Evolutionary conservation across 2,888 invertebrate genomes (phyloP).

Genomic region (Nomada fucata): DNA sequence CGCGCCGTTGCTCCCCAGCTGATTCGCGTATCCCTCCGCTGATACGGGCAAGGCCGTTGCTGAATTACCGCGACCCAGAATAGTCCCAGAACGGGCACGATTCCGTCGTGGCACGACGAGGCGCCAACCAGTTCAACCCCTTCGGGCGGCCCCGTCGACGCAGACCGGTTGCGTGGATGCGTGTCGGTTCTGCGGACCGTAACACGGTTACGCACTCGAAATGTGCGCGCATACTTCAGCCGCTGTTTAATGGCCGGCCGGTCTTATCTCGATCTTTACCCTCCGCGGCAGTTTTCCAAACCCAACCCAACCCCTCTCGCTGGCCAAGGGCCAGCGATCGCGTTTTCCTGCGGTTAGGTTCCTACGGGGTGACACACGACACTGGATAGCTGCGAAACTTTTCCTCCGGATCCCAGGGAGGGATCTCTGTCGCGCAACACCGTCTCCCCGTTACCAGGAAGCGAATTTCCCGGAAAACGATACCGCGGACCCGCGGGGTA

Average conservation of each 20-base stretch:
- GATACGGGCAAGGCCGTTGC: too few species aligned
- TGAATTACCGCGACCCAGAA: too few species aligned
- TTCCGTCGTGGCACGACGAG: constrained; percentile 71
- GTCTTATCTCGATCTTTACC: constrained; percentile 58
- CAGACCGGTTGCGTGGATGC: constrained; percentile 76
- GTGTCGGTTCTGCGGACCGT: constrained; percentile 77
- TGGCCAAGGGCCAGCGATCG: constrained; percentile 21
- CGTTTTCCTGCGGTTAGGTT: constrained; percentile 9
- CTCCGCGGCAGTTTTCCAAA: constrained; percentile 58
- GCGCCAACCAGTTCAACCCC: constrained; percentile 66
- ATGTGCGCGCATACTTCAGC: constrained; percentile 54
- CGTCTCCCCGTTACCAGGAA: background rate
- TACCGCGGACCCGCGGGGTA: background rate
- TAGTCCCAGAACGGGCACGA: background rate
- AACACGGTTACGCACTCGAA: constrained; percentile 74
- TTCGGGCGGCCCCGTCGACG: constrained; percentile 64
- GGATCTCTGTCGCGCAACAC: background rate
- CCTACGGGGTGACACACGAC: background rate
- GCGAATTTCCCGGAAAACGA: background rate
- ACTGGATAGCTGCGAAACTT: background rate
- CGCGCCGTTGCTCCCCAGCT: too few species aligned
- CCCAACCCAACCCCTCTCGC: background rate
- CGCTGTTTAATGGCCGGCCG: constrained; percentile 57
- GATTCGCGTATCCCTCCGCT: too few species aligned
- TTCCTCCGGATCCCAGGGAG: background rate